Evolutionary conservation across 2,888 invertebrate genomes (phyloP).

Genomic region (Agrochola litura): DNA sequence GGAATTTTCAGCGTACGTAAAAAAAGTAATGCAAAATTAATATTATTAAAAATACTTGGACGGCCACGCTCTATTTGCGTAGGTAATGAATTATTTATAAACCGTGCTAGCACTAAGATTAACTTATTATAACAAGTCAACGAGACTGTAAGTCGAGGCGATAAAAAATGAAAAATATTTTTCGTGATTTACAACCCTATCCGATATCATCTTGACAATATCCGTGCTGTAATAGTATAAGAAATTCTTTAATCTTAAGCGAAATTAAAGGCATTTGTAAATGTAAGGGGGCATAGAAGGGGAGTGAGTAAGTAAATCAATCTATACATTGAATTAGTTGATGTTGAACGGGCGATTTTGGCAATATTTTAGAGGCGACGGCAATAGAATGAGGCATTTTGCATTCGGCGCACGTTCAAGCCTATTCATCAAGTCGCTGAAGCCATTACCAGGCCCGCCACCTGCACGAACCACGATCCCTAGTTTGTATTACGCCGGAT

Average conservation of each 20-base stretch:
- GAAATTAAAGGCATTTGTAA: slow-evolving; percentile 87
- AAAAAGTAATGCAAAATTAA: slow-evolving; percentile 34
- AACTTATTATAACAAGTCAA: slow-evolving; percentile 61
- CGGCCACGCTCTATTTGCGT: slow-evolving; percentile 35
- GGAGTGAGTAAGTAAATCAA: slow-evolving; percentile 82
- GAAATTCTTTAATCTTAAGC: slow-evolving; percentile 78
- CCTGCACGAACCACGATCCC: slow-evolving; percentile 85
- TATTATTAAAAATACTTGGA: slow-evolving; percentile 17
- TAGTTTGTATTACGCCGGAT: slow-evolving; percentile 84
- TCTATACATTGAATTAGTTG: slow-evolving; percentile 88
- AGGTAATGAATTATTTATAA: slow-evolving; percentile 53
- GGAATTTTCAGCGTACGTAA: slow-evolving; percentile 32
- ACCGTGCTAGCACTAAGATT: slow-evolving; percentile 45
- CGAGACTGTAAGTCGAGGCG: slow-evolving; percentile 56
- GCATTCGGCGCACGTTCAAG: slow-evolving; percentile 84
- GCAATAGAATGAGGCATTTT: slow-evolving; percentile 84
- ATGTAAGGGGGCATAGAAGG: slow-evolving; percentile 67
- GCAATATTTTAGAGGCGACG: slow-evolving; percentile 86
- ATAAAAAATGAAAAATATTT: slow-evolving; percentile 52
- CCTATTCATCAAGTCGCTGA: slow-evolving; percentile 88
- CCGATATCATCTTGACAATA: slow-evolving; percentile 71
- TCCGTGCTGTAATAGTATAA: slow-evolving; percentile 69
- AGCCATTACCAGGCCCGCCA: slow-evolving; percentile 86
- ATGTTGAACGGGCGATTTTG: slow-evolving; percentile 86
- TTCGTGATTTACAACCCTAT: slow-evolving; percentile 70